Evolutionary conservation across 1,140 invertebrate species (phyloP).

Genomic region (Megalopta genalis): DNA sequence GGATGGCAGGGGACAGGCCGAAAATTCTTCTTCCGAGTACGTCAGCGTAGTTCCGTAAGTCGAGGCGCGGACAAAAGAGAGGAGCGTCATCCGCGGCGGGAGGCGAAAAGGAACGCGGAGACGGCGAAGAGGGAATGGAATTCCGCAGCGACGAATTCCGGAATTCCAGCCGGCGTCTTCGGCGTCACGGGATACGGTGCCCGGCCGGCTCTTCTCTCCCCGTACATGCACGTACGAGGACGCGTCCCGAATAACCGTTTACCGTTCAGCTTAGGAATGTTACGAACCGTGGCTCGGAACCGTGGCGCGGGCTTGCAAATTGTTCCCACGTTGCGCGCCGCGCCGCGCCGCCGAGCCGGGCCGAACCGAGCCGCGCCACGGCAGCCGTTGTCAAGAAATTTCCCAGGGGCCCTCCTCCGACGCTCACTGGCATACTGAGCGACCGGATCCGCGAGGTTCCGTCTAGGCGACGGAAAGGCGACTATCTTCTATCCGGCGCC

Average conservation of each 20-base stretch:
- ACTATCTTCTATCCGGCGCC: conserved; percentile 17
- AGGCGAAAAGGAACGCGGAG: conserved; percentile 23
- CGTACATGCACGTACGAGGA: conserved; percentile 66
- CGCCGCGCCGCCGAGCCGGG: conserved; percentile 4
- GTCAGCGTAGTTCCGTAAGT: conserved; percentile 32
- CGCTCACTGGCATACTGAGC: conserved; percentile 61
- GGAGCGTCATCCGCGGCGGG: conserved; percentile 23
- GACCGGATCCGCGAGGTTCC: conserved; percentile 47
- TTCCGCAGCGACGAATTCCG: conserved; percentile 65
- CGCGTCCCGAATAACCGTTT: conserved; percentile 73
- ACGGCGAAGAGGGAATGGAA: conserved; percentile 53
- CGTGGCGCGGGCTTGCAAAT: conserved; percentile 71
- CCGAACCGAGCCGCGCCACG: conserved; percentile 17
- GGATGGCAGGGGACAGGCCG: neutral
- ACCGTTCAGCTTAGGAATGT: conserved; percentile 69
- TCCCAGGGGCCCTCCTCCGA: conserved; percentile 57
- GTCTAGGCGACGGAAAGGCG: conserved; percentile 15
- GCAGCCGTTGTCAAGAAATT: conserved; percentile 66
- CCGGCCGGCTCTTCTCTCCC: neutral
- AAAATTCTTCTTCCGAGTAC: conserved; percentile 41
- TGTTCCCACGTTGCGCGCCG: conserved; percentile 66
- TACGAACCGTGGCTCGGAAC: conserved; percentile 61
- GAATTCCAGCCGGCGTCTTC: conserved; percentile 68
- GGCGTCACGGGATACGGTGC: conserved; percentile 60
- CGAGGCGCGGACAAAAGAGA: conserved; percentile 30